A percentile compares a stretch with the other conserved stretches of the same genome.
Conservation (phyloP, 2,113 vertebrate species). For the Plecotus auritus region DNA sequence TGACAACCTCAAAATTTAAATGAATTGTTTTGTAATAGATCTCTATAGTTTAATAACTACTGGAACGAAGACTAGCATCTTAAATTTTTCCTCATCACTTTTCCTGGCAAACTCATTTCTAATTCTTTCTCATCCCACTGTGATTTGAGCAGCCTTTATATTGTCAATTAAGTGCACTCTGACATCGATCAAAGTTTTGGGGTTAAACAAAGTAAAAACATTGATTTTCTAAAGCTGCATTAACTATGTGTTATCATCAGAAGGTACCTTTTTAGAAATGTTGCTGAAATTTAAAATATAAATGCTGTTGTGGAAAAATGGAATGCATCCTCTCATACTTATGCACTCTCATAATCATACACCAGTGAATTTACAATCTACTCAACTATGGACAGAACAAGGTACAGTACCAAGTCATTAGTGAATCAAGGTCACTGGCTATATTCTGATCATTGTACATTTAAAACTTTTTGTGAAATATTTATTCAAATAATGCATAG, state of each 20-base stretch:
- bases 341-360: not conserved
- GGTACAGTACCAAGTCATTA: not conserved
- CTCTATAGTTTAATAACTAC: not conserved
- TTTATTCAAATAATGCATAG: conserved; percentile 10
- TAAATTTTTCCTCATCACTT: not conserved
- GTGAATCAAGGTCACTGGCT: not conserved
- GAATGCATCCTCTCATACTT: not conserved
- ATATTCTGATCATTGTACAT: not conserved
- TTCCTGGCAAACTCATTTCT: conserved; percentile 38
- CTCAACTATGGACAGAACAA: not conserved
- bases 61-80: not conserved
- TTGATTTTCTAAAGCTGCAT: conserved; percentile 30
- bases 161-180: conserved; percentile 27
- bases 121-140: not conserved
- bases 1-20: conserved; percentile 6
- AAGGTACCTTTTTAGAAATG: conserved; percentile 27
- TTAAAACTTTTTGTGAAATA: not conserved
- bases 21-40: conserved; percentile 4
- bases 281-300: conserved; percentile 26
- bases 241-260: conserved; percentile 15
- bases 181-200: conserved; percentile 22
- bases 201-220: conserved; percentile 52
- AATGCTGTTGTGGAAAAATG: conserved; percentile 19
- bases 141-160: conserved; percentile 9
- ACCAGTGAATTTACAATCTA: not conserved